Conservation (phyloP, 2,888 invertebrate species). For the Stenotaenia linearis region DNA sequence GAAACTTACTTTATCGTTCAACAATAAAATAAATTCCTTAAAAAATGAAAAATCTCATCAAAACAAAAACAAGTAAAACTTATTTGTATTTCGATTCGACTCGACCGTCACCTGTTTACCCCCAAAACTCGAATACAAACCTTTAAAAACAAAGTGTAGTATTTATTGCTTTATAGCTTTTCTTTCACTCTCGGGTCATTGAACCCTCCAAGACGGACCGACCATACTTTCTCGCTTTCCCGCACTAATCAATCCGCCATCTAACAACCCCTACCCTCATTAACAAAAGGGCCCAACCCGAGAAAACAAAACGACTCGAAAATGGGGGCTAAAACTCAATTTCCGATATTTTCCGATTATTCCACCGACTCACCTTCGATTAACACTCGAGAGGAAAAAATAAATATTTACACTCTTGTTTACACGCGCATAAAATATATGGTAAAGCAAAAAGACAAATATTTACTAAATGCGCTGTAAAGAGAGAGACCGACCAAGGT, state of each 20-base stretch:
- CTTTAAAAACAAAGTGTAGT: neutral
- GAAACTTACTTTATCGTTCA: too few relatives aligned
- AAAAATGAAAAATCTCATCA: too few relatives aligned
- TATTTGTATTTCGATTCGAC: too few relatives aligned
- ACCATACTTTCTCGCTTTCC: neutral
- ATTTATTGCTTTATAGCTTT: neutral
- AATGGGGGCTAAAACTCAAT: too few relatives aligned
- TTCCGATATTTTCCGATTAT: too few relatives aligned
- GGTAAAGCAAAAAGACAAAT: neutral
- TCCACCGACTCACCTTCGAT: too few relatives aligned
- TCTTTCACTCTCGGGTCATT: neutral
- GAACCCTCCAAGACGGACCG: neutral
- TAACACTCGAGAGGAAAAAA: too few relatives aligned
- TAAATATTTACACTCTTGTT: too few relatives aligned
- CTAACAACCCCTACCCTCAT: neutral
- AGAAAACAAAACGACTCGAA: neutral
- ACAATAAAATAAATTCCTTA: too few relatives aligned
- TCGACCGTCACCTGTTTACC: too few relatives aligned
- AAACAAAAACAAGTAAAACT: too few relatives aligned
- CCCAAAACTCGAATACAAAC: neutral
- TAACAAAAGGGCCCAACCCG: neutral
- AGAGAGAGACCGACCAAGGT: conserved; percentile 28
- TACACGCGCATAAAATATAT: neutral
- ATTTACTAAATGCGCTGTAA: neutral
- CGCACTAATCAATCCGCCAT: neutral